These are phyloP conservation scores for Scyliorhinus canicula DNA, from an alignment of 2,797 vertebrate species.

Conservation along the genomic window DNA sequence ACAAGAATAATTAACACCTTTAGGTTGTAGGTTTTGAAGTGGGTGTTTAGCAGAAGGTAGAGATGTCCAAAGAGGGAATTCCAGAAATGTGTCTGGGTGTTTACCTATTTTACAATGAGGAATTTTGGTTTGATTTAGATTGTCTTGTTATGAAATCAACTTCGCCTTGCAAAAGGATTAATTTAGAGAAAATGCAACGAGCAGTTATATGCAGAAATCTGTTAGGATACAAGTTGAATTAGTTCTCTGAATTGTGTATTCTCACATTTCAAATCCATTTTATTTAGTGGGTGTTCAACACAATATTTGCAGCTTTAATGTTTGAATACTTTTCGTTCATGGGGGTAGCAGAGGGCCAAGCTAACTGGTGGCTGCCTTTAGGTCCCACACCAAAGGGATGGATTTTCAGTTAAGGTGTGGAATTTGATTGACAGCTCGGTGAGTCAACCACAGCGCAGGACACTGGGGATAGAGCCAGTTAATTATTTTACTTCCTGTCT, in stretches of 20 bases:
- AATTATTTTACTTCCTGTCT: neutral
- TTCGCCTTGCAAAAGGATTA: neutral
- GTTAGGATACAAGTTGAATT: neutral
- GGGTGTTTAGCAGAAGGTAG: neutral
- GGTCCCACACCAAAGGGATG: neutral
- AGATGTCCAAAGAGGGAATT: neutral
- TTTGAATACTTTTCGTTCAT: neutral
- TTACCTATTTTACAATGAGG: neutral
- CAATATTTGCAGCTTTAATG: neutral
- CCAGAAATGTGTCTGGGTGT: neutral
- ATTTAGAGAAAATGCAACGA: neutral
- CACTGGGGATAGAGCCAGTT: neutral
- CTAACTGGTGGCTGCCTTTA: neutral
- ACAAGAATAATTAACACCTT: neutral
- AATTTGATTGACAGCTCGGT: neutral
- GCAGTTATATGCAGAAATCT: neutral
- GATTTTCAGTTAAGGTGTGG: too few relatives aligned
- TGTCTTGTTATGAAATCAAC: neutral
- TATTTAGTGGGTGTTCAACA: neutral
- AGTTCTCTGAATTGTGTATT: neutral
- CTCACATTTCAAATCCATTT: neutral
- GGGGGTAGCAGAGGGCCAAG: neutral
- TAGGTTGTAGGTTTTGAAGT: neutral
- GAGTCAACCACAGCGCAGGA: neutral
- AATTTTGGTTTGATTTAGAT: neutral